These are phyloP conservation scores for Dunckerocampus dactyliophorus DNA, from an alignment of 2,113 vertebrate genomes.

Conservation along the genomic window DNA sequence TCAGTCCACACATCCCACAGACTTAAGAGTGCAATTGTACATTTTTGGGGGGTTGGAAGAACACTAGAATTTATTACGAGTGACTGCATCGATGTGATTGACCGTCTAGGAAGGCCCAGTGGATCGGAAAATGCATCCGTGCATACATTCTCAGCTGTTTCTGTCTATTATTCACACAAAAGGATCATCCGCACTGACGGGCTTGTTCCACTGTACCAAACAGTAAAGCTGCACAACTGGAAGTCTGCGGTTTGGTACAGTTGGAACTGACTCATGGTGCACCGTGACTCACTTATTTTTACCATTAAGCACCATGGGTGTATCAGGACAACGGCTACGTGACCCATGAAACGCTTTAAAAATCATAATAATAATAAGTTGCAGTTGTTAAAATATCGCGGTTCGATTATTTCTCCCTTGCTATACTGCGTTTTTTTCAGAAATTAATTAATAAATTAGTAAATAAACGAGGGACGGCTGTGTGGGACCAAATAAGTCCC, in stretches of 20 bases:
- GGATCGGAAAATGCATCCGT: slow-evolving; percentile 26
- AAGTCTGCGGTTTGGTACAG: slow-evolving; percentile 49
- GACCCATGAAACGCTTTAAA: background rate
- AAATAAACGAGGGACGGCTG: too few relatives aligned
- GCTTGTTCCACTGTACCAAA: slow-evolving; percentile 57
- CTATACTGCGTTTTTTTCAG: too few relatives aligned
- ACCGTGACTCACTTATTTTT: slow-evolving; percentile 25
- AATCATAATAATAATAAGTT: background rate
- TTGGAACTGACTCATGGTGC: slow-evolving; percentile 30
- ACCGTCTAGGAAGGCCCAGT: slow-evolving; percentile 11
- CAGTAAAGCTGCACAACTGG: slow-evolving; percentile 25
- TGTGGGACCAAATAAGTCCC: too few relatives aligned
- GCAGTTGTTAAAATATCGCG: too few relatives aligned
- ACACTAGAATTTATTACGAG: background rate
- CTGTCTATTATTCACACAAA: slow-evolving; percentile 27
- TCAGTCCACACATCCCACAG: too few relatives aligned
- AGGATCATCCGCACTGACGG: slow-evolving; percentile 50
- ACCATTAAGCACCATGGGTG: background rate
- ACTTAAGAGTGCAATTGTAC: too few relatives aligned
- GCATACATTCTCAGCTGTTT: slow-evolving; percentile 57
- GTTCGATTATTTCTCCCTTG: too few relatives aligned
- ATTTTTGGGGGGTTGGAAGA: background rate
- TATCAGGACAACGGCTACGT: too few relatives aligned
- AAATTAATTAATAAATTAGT: too few relatives aligned
- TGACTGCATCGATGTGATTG: slow-evolving; percentile 17